phyloP scores from a whole-genome alignment of 2,113 vertebrate genomes.

The Oenanthe melanoleuca region DNA sequence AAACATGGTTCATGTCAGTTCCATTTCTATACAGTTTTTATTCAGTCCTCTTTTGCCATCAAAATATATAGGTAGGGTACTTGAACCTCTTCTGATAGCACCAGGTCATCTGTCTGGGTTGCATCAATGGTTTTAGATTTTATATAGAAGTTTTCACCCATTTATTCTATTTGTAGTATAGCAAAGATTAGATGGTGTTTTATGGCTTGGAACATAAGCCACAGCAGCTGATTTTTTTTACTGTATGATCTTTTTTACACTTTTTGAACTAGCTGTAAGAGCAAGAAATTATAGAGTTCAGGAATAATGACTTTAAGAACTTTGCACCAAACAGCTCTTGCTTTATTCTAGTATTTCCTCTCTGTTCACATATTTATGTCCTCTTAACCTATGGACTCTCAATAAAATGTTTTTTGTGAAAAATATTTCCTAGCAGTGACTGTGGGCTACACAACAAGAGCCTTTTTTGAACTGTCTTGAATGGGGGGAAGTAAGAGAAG shows the following conservation, averaged over 20 bases:
- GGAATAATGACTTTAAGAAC: neutral
- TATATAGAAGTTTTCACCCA: neutral
- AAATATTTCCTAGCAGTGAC: neutral
- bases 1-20: neutral
- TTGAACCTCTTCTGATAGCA: neutral
- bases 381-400: neutral
- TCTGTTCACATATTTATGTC: neutral
- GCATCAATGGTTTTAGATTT: neutral
- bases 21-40: neutral
- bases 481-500: rapidly evolving
- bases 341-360: neutral
- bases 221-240: neutral
- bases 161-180: neutral
- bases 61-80: neutral
- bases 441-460: neutral
- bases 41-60: neutral
- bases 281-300: neutral
- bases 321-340: neutral
- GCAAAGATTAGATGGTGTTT: neutral
- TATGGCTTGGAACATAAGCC: neutral
- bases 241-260: neutral
- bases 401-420: neutral
- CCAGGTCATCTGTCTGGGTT: neutral
- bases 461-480: neutral
- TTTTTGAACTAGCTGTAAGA: neutral